Evolutionary conservation across 2,888 invertebrate genomes (phyloP).

Genomic region (Carpatolechia fugitivella): DNA sequence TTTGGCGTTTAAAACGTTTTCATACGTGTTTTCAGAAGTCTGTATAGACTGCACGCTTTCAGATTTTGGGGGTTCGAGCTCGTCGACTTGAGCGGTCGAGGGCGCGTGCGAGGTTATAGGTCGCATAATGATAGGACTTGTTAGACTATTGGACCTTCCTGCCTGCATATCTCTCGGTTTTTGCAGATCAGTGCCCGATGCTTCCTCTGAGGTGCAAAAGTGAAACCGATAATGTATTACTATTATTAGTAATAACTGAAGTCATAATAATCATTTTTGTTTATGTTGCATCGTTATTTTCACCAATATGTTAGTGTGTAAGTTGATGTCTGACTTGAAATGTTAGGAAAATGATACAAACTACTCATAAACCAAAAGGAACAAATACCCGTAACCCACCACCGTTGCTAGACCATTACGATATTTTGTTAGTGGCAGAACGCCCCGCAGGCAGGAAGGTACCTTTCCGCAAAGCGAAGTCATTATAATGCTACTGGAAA

Average conservation of each 20-base stretch:
- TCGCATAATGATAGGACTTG: conserved; percentile 63
- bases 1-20: conserved; percentile 56
- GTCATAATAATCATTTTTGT: conserved; percentile 30
- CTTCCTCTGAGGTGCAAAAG: conserved; percentile 78
- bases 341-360: conserved; percentile 58
- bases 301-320: conserved; percentile 51
- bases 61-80: conserved; percentile 25
- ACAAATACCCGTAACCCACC: conserved; percentile 56
- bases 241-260: conserved; percentile 28
- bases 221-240: conserved; percentile 65
- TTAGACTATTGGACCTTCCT: conserved; percentile 82
- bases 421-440: conserved; percentile 68
- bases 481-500: conserved; percentile 62
- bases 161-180: conserved; percentile 79
- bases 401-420: conserved; percentile 55
- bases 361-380: conserved; percentile 48
- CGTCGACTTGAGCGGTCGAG: conserved; percentile 44
- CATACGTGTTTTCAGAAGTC: conserved; percentile 51
- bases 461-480: conserved; percentile 78
- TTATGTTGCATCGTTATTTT: conserved; percentile 29
- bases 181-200: conserved; percentile 76
- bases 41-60: conserved; percentile 23
- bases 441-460: conserved; percentile 79
- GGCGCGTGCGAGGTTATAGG: conserved; percentile 64
- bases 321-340: conserved; percentile 33